A percentile compares a stretch with the other conserved stretches of the same genome.
phyloP scores from a whole-genome alignment of 2,113 vertebrate species.

The Platysteira castanea region DNA sequence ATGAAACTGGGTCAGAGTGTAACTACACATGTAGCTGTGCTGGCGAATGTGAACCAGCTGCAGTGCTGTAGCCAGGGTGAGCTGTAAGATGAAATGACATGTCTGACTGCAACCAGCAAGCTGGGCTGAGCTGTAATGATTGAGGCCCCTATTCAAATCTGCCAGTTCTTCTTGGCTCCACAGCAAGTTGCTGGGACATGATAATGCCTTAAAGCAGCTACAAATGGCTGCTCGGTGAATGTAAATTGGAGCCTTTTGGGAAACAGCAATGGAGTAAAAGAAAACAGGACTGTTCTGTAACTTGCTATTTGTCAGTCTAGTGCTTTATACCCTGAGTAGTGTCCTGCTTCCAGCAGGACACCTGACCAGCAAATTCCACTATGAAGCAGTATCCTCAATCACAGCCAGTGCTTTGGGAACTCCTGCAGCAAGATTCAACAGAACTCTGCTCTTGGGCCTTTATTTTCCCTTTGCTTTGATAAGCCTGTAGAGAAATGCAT shows the following conservation, averaged over 20 bases:
- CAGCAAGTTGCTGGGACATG: not conserved
- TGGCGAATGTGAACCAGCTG: conserved; percentile 56
- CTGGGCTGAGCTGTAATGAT: not conserved
- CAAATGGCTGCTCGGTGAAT: conserved; percentile 22
- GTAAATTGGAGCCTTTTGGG: conserved; percentile 19
- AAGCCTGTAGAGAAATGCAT: not conserved
- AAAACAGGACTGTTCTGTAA: not conserved
- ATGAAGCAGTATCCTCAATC: accelerated
- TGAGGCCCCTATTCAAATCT: conserved; percentile 42
- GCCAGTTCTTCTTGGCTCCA: conserved; percentile 52
- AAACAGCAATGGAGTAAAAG: not conserved
- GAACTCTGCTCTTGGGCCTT: not conserved
- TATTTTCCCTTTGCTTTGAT: not conserved
- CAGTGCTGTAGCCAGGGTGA: not conserved
- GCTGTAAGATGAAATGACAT: conserved; percentile 9
- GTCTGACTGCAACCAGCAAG: conserved; percentile 7
- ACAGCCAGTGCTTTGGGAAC: not conserved
- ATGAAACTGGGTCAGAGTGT: conserved; percentile 55
- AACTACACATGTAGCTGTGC: conserved; percentile 15
- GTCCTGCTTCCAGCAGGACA: not conserved
- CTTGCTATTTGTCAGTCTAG: not conserved
- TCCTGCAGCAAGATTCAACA: not conserved
- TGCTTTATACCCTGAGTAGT: not conserved
- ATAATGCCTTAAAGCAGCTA: conserved; percentile 39
- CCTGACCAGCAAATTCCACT: not conserved